Conservation (phyloP, 2,797 vertebrate species). For the Acestrorhynchus altus region DNA sequence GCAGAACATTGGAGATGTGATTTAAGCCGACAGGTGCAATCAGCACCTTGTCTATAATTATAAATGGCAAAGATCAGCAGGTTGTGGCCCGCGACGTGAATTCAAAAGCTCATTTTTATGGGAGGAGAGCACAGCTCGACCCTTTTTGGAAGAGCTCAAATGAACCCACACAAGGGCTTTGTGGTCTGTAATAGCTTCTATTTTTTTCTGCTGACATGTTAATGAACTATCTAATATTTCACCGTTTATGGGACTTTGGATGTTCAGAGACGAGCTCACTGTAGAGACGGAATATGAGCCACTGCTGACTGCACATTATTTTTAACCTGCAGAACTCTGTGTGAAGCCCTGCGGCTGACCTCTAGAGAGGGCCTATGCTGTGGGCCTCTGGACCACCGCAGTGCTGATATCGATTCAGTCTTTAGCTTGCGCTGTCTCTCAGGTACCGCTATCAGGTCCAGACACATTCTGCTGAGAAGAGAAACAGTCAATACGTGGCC, state of each 20-base stretch:
- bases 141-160: constrained; percentile 10
- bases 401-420: constrained; percentile 64
- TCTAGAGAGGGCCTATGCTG: constrained; percentile 9
- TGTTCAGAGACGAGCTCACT: background rate
- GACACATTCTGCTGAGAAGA: constrained; percentile 27
- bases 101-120: constrained; percentile 27
- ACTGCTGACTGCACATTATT: background rate
- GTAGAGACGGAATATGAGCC: no score
- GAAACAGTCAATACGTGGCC: constrained; percentile 31
- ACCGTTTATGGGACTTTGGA: background rate
- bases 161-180: background rate
- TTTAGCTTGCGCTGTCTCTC: constrained; percentile 36
- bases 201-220: constrained; percentile 27
- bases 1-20: constrained; percentile 56
- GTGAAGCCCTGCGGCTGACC: background rate
- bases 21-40: constrained; percentile 57
- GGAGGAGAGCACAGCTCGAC: background rate
- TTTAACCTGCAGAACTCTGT: background rate
- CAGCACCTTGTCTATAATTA: constrained; percentile 54
- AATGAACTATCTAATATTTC: constrained; percentile 21
- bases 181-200: constrained; percentile 5
- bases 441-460: constrained; percentile 27
- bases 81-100: constrained; percentile 4
- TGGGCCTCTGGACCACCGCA: constrained; percentile 11
- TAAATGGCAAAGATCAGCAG: constrained; percentile 36